Evolutionary conservation across 2,888 invertebrate genomes (phyloP).

Genomic region (Microdon myrmicae): DNA sequence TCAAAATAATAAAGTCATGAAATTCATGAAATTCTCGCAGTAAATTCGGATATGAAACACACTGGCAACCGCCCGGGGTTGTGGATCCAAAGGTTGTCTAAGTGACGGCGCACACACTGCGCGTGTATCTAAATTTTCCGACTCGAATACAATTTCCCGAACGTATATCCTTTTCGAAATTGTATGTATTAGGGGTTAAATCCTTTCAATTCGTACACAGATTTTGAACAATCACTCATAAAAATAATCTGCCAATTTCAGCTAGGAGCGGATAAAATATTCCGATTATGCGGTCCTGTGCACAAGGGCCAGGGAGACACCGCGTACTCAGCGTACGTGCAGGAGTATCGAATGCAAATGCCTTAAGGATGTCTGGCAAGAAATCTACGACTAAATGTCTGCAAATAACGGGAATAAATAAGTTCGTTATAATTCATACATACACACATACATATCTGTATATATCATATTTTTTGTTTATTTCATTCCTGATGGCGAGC

Average conservation of each 20-base stretch:
- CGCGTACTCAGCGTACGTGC: background rate
- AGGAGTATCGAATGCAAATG: constrained; percentile 16
- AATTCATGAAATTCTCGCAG: constrained; percentile 12
- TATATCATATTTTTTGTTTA: no score
- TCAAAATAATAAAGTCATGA: constrained; percentile 40
- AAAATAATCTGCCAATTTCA: constrained; percentile 46
- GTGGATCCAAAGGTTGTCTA: background rate
- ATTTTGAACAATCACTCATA: constrained; percentile 42
- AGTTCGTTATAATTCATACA: no score
- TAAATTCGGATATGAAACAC: no score
- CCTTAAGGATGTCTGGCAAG: constrained; percentile 37
- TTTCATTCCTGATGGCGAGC: no score
- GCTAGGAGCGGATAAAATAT: background rate
- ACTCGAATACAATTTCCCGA: constrained; percentile 3
- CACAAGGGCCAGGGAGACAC: background rate
- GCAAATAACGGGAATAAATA: constrained; percentile 33
- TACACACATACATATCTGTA: no score
- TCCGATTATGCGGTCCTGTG: background rate
- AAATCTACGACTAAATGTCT: constrained; percentile 44
- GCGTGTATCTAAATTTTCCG: background rate
- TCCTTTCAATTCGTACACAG: constrained; percentile 46
- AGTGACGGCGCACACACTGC: background rate
- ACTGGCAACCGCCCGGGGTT: background rate
- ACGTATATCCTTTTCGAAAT: constrained; percentile 10
- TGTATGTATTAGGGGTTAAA: constrained; percentile 40